Conservation (phyloP, 2,113 vertebrate genomes). For the Scalopus aquaticus region DNA sequence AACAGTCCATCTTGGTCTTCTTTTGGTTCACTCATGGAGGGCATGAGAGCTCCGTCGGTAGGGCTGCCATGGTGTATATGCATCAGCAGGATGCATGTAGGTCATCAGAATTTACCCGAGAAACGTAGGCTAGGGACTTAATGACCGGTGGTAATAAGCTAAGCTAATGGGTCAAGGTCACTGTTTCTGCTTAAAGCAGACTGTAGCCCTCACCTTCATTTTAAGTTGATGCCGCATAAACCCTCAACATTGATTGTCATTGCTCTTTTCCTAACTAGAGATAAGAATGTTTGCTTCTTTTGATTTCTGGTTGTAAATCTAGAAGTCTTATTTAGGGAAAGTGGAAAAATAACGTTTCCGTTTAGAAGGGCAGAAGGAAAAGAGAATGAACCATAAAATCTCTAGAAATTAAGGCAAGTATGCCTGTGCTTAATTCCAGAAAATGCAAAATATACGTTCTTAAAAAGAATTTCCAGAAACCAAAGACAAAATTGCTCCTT, state of each 20-base stretch:
- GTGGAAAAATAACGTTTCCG: not conserved
- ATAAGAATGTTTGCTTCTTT: not conserved
- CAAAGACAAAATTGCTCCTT: not conserved
- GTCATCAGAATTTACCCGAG: not conserved
- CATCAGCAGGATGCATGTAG: not conserved
- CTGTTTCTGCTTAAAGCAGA: not conserved
- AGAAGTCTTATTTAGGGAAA: not conserved
- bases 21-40: no score
- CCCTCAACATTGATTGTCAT: not conserved
- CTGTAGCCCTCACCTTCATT: not conserved
- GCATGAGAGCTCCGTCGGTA: not conserved
- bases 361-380: not conserved
- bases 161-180: not conserved
- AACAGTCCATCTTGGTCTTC: not conserved
- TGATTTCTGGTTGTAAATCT: not conserved
- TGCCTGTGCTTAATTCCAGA: not conserved
- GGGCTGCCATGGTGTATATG: not conserved
- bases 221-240: not conserved
- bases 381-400: not conserved
- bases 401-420: not conserved
- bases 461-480: constrained; percentile 11
- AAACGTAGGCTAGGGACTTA: not conserved
- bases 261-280: not conserved
- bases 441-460: not conserved
- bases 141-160: not conserved